A percentile compares a stretch with the other conserved stretches of the same genome.
Evolutionary conservation across 2,113 vertebrate genomes (phyloP).

Genomic region (Diphyllodes magnificus): DNA sequence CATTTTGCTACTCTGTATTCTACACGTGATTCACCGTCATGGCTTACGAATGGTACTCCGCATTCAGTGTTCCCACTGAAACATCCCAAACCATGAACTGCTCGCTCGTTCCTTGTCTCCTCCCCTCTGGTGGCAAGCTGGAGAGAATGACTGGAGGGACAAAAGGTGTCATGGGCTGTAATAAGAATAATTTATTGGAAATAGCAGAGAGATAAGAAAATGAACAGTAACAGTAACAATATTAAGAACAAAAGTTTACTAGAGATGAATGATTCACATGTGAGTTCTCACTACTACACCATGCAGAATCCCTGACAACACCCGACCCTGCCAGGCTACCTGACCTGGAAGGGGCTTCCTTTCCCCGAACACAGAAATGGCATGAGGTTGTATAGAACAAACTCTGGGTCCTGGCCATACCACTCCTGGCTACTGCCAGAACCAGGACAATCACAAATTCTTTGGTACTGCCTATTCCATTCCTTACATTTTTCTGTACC

Average conservation of each 20-base stretch:
- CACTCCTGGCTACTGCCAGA: background rate
- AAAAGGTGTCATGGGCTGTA: background rate
- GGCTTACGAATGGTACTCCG: background rate
- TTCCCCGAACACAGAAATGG: fast-evolving
- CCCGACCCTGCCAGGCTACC: background rate
- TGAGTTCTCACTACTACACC: background rate
- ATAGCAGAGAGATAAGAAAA: background rate
- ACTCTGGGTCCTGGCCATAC: background rate
- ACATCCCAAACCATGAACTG: background rate
- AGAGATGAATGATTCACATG: fast-evolving
- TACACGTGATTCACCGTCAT: fast-evolving
- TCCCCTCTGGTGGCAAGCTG: fast-evolving
- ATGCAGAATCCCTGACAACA: fast-evolving
- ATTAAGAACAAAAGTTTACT: background rate
- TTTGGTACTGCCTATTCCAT: background rate
- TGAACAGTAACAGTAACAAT: background rate
- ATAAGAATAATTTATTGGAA: background rate
- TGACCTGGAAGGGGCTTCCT: background rate
- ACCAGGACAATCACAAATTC: background rate
- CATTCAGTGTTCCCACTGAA: background rate
- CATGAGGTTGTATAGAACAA: background rate
- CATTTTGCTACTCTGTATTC: background rate
- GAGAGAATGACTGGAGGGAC: background rate
- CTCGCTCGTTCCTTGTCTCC: background rate
- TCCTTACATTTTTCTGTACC: background rate